Percentiles rank a stretch among this genome's conserved stretches.
These are phyloP conservation scores for Eira barbara DNA, from an alignment of 2,113 vertebrate genomes.

Conservation along the genomic window DNA sequence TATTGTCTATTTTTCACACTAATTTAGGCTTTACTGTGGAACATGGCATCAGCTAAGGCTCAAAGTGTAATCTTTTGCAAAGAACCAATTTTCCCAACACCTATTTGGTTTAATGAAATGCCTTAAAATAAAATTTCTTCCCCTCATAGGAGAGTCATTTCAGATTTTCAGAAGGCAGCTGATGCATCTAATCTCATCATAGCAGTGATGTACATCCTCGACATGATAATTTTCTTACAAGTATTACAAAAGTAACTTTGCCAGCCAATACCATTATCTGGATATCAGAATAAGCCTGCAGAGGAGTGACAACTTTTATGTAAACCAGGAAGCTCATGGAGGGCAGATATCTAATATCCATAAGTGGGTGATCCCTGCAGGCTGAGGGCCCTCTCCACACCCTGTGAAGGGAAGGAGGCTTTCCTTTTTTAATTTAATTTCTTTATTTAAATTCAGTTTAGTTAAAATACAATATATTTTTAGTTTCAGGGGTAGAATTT, in stretches of 20 bases:
- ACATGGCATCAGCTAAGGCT: background rate
- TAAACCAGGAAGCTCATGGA: background rate
- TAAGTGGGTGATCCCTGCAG: background rate
- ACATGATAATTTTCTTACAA: slow-evolving; percentile 19
- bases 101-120: slow-evolving; percentile 64
- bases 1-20: slow-evolving; percentile 38
- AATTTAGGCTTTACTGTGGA: slow-evolving; percentile 41
- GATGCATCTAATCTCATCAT: background rate
- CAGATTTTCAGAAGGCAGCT: background rate
- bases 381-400: background rate
- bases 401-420: background rate
- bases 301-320: background rate
- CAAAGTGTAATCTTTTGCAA: slow-evolving; percentile 17
- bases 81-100: slow-evolving; percentile 44
- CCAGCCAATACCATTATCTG: background rate
- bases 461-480: background rate
- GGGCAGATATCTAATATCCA: accelerated
- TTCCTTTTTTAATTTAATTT: background rate
- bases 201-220: background rate
- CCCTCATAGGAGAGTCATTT: slow-evolving; percentile 2
- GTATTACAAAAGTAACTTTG: slow-evolving; percentile 38
- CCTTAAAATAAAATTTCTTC: slow-evolving; percentile 45
- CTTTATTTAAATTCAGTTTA: background rate
- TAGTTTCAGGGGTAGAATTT: background rate
- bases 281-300: background rate